phyloP scores from a whole-genome alignment of 2,797 vertebrate species.

The Champsocephalus gunnari region DNA sequence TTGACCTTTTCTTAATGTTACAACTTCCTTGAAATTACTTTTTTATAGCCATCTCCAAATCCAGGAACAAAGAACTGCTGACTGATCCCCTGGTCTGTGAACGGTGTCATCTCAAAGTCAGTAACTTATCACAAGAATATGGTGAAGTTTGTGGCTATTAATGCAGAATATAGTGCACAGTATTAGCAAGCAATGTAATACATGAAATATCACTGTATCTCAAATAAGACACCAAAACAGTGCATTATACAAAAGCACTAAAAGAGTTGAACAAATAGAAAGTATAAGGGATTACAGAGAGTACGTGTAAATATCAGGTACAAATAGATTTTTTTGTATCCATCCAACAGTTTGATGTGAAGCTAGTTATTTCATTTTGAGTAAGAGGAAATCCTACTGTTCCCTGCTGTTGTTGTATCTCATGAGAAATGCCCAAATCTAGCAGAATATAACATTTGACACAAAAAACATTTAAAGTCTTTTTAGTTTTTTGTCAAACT shows the following conservation, averaged over 20 bases:
- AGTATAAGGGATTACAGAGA: not conserved
- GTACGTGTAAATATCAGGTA: not conserved
- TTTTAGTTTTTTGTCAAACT: conserved; percentile 4
- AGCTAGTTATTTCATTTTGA: not conserved
- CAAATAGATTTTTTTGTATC: not conserved
- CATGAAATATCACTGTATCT: not conserved
- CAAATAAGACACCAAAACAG: not conserved
- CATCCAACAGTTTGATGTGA: not conserved
- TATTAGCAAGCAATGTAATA: not conserved
- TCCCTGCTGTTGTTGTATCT: not conserved
- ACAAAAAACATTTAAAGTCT: not conserved
- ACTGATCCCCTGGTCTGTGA: conserved; percentile 27
- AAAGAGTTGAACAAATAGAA: not conserved
- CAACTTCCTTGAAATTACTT: conserved; percentile 8
- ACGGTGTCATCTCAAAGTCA: conserved; percentile 10
- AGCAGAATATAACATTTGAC: not conserved
- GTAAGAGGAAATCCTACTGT: too few relatives aligned
- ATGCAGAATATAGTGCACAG: conserved; percentile 5
- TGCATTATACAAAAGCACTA: not conserved
- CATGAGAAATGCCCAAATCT: not conserved
- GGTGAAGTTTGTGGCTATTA: conserved; percentile 24
- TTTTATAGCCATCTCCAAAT: conserved; percentile 19
- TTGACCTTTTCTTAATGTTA: conserved; percentile 7
- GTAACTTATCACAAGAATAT: conserved; percentile 20
- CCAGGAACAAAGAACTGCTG: conserved; percentile 27